These are phyloP conservation scores for Microctenopoma lineatum DNA, from an alignment of 2,797 vertebrate species.

Conservation along the genomic window DNA sequence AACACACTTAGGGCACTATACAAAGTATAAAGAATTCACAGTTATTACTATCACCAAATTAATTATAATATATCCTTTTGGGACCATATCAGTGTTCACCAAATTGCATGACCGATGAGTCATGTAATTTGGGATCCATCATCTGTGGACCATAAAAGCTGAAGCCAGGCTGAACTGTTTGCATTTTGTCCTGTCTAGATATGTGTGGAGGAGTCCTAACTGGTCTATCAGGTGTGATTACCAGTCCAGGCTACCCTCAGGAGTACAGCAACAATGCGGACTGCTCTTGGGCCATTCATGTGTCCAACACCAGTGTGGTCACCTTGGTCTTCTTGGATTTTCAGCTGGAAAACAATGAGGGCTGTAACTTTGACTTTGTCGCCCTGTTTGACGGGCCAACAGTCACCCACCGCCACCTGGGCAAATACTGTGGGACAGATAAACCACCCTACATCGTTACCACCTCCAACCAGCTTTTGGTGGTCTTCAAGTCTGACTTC, in stretches of 20 bases:
- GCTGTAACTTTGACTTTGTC: conserved; percentile 94
- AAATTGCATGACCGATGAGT: not conserved
- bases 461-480: conserved; percentile 86
- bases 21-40: too few species aligned
- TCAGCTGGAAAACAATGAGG: conserved; percentile 92
- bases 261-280: conserved; percentile 95
- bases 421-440: conserved; percentile 88
- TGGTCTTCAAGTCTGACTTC: conserved; percentile 96
- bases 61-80: too few species aligned
- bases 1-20: too few species aligned
- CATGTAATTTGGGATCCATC: too few species aligned
- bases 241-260: conserved; percentile 92
- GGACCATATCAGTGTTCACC: not conserved
- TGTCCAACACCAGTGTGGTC: conserved; percentile 81
- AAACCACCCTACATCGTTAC: conserved; percentile 86
- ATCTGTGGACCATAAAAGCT: not conserved
- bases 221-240: conserved; percentile 91
- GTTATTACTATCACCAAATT: too few species aligned
- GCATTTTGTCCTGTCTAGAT: conserved; percentile 78
- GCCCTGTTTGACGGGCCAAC: conserved; percentile 91
- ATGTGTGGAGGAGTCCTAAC: conserved; percentile 93
- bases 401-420: conserved; percentile 79
- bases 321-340: conserved; percentile 94
- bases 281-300: conserved; percentile 92
- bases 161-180: not conserved